Evolutionary conservation across 2,888 invertebrate species (phyloP).

Genomic region (Aquatica leii): DNA sequence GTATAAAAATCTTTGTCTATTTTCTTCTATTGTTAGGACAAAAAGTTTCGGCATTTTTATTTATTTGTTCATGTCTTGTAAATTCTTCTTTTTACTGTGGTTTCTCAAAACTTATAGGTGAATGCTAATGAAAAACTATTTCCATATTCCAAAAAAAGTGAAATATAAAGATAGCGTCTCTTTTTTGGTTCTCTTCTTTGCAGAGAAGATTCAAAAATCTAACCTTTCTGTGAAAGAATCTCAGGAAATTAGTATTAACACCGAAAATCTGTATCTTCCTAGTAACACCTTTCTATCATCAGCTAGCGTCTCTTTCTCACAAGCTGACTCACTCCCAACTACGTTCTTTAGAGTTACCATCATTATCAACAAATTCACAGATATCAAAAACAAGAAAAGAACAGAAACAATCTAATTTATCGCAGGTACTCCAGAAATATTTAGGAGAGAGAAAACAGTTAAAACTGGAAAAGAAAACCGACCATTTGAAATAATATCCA

Average conservation of each 20-base stretch:
- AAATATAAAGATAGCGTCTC: background rate
- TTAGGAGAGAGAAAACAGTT: background rate
- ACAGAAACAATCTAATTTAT: background rate
- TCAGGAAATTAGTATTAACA: too few relatives aligned
- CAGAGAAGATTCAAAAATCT: background rate
- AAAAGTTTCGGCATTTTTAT: background rate
- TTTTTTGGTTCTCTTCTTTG: background rate
- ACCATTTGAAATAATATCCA: too few relatives aligned
- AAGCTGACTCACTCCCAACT: background rate
- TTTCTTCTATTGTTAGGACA: background rate
- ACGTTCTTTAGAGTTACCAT: background rate
- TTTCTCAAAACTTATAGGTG: background rate
- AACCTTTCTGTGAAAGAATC: background rate
- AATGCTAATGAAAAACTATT: background rate
- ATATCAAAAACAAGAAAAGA: background rate
- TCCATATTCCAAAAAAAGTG: background rate
- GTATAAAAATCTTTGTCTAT: background rate
- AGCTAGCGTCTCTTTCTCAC: background rate
- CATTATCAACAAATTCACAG: too few relatives aligned
- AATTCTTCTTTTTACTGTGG: background rate
- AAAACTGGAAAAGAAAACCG: background rate
- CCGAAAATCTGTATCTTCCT: too few relatives aligned
- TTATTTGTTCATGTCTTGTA: background rate
- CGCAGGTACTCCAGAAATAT: background rate
- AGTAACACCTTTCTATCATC: background rate